Conservation (phyloP, 2,113 vertebrate genomes). For the Rhea pennata region DNA sequence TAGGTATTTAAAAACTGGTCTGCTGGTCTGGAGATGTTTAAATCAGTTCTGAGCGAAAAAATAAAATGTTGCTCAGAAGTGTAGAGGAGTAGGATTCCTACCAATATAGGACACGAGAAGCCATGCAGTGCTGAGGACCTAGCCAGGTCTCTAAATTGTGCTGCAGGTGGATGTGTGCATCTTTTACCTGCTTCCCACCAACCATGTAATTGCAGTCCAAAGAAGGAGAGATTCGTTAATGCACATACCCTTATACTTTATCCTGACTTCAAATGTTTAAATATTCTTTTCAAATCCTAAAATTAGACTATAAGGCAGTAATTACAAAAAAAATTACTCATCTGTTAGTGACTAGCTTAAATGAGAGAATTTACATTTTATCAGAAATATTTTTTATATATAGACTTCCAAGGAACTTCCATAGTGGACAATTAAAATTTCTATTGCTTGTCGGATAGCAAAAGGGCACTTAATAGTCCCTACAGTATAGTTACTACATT, state of each 20-base stretch:
- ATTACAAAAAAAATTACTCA: neutral
- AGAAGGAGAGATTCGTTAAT: neutral
- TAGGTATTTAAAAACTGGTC: neutral
- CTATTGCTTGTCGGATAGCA: neutral
- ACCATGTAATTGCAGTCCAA: neutral
- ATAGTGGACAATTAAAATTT: neutral
- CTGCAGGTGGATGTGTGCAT: neutral
- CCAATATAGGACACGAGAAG: neutral
- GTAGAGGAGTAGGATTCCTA: neutral
- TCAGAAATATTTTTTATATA: neutral
- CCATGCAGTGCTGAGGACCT: neutral
- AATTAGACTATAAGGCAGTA: neutral
- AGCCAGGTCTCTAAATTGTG: accelerated
- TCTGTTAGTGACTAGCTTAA: neutral
- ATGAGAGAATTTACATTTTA: neutral
- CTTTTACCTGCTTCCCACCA: neutral
- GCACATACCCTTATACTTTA: too few species aligned
- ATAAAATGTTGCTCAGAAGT: neutral
- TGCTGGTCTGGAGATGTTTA: neutral
- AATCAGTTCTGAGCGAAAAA: neutral
- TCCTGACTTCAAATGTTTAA: neutral
- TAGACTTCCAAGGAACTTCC: neutral
- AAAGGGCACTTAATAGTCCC: neutral
- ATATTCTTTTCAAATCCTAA: neutral
- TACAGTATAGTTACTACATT: neutral